A percentile compares a stretch with the other conserved stretches of the same genome.
Conservation (phyloP, 2,797 vertebrate genomes). For the Protosalanx chinensis region DNA sequence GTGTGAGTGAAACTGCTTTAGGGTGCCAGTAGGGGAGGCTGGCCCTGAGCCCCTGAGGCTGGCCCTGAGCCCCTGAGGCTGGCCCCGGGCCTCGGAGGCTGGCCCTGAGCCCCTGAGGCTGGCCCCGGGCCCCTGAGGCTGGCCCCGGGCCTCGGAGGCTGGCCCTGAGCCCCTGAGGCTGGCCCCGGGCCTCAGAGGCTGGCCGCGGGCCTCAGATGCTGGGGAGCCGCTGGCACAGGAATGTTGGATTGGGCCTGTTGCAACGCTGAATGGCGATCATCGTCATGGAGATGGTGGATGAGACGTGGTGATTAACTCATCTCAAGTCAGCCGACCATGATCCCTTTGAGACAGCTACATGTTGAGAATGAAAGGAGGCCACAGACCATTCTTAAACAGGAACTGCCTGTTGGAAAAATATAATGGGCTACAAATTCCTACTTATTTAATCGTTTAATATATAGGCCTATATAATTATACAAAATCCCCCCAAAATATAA, state of each 20-base stretch:
- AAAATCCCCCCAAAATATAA: too few species aligned
- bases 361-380: background rate
- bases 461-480: background rate
- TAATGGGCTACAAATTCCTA: background rate
- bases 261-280: background rate
- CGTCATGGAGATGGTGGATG: background rate
- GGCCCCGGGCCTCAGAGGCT: too few species aligned
- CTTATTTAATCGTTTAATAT: too few species aligned
- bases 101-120: too few species aligned
- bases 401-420: background rate
- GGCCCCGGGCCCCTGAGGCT: too few species aligned
- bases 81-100: too few species aligned
- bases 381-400: background rate
- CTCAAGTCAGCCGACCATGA: conserved; percentile 1
- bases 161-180: too few species aligned
- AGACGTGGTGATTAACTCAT: background rate
- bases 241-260: conserved; percentile 7
- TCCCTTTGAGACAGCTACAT: too few species aligned
- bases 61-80: too few species aligned
- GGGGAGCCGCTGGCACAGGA: background rate
- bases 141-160: too few species aligned
- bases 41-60: too few species aligned
- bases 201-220: too few species aligned
- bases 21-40: background rate
- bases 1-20: background rate